These are phyloP conservation scores for Fistularia commersonii DNA, from an alignment of 2,797 vertebrate species.

Conservation along the genomic window DNA sequence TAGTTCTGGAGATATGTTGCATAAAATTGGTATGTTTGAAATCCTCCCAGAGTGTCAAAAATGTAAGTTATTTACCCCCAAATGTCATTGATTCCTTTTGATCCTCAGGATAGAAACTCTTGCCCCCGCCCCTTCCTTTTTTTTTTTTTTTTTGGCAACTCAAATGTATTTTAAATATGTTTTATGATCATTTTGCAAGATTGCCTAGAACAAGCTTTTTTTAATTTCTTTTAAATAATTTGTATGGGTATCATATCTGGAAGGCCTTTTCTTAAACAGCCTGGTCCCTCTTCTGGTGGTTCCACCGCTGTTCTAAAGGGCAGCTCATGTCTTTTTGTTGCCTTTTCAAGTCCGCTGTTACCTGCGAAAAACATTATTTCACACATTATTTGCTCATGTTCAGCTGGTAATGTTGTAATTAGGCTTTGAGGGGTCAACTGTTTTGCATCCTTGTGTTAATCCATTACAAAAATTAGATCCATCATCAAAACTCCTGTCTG, in stretches of 20 bases:
- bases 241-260: constrained; percentile 7
- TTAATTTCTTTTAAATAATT: constrained; percentile 9
- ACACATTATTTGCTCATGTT: constrained; percentile 55
- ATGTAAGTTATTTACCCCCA: too few relatives aligned
- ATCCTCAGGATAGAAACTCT: too few relatives aligned
- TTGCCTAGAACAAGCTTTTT: constrained; percentile 10
- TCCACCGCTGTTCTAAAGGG: constrained; percentile 22
- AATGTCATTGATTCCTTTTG: too few relatives aligned
- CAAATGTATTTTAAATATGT: constrained; percentile 35
- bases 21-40: too few relatives aligned
- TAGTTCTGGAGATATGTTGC: too few relatives aligned
- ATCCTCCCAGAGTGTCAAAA: too few relatives aligned
- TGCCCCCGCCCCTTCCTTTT: too few relatives aligned
- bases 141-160: too few relatives aligned
- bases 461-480: background rate
- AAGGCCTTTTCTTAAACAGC: constrained; percentile 17
- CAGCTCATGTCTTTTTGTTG: constrained; percentile 20
- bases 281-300: constrained; percentile 27
- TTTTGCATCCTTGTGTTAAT: background rate
- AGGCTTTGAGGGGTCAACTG: too few relatives aligned
- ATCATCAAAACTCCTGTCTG: too few relatives aligned
- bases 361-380: constrained; percentile 41
- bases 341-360: constrained; percentile 39
- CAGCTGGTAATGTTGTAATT: background rate
- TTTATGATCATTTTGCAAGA: background rate